These are phyloP conservation scores for Macrotrachela quadricornifera DNA, from an alignment of 1,140 invertebrate species.

Conservation along the genomic window DNA sequence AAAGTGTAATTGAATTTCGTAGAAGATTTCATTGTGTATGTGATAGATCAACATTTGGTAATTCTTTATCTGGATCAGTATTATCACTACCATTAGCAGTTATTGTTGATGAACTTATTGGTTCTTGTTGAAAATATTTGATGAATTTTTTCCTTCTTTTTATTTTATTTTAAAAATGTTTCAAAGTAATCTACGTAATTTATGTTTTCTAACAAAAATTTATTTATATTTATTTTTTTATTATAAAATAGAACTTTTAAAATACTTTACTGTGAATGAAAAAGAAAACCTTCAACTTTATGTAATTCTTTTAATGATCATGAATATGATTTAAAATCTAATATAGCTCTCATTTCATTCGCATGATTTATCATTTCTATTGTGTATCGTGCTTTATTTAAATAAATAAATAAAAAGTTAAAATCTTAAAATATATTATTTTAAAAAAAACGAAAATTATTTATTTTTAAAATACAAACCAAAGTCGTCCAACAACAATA, in stretches of 20 bases:
- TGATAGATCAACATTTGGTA: too few relatives aligned
- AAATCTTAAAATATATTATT: too few relatives aligned
- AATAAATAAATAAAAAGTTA: too few relatives aligned
- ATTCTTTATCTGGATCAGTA: too few relatives aligned
- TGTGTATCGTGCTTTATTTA: too few relatives aligned
- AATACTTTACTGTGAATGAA: slow-evolving; percentile 46
- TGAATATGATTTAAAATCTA: slow-evolving; percentile 69
- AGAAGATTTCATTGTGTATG: too few relatives aligned
- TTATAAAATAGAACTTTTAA: neutral
- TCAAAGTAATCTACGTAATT: slow-evolving; percentile 53
- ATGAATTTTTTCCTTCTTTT: too few relatives aligned
- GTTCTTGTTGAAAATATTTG: too few relatives aligned
- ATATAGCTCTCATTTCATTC: slow-evolving; percentile 46
- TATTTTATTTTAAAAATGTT: slow-evolving; percentile 8
- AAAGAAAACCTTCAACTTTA: slow-evolving; percentile 68
- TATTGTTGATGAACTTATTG: too few relatives aligned
- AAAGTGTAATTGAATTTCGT: neutral
- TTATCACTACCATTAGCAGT: too few relatives aligned
- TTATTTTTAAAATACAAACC: slow-evolving; percentile 60
- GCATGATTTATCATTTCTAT: slow-evolving; percentile 65
- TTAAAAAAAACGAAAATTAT: too few relatives aligned
- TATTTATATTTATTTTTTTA: neutral
- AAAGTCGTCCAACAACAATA: slow-evolving; percentile 85
- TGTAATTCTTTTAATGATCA: slow-evolving; percentile 71
- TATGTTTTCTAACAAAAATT: slow-evolving; percentile 46